Evolutionary conservation across 2,888 invertebrate genomes (phyloP), one percentile per base, ranked within the genome.

Genomic region (Pachymerium ferrugineum): DNA sequence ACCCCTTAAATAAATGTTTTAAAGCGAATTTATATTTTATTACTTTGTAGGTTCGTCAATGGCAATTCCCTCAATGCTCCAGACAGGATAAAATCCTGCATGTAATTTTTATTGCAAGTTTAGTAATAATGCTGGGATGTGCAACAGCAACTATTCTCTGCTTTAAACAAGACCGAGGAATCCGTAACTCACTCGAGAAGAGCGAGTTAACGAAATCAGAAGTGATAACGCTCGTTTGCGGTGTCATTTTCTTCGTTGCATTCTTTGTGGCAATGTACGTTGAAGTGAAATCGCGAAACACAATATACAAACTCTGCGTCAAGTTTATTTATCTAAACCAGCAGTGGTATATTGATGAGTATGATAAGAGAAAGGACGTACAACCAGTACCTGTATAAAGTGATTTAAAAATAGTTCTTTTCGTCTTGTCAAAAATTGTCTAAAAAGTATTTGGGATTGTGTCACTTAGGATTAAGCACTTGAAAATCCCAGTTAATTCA

Each of bases 201-300:
- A 80, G 81, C n/a, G 81, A 83, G 75, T 80, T 85, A 74, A 83
- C 83, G 0, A 79, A 81, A 10, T 83, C 84, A 54, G 86, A 86
- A 77, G 81, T 85, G 31, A 82, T 85, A 54, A 85, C 86, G 1
- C 80, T 86, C 25, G 81, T 83, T 3, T 85, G 85, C 77, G 85
- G 85, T 0, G 83, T 86, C 12, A 80, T 85, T 70, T 86, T 86
- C 79, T 85, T 86, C 77, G 81, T 85, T 35, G 84, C 86, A 10
- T 86, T 86, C 78, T 86, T 86, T 78, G 80, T 85, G 28, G 86
- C 86, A 70, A 84, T 86, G 81, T 85, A 86, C 75, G 85, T 85
- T 19, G 85, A 86, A 80, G 84, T 86, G 47, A 86, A 85, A 78
- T 85, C 85, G 4, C 79, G 81, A 29, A 82, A 83, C 77, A 85